Evolutionary conservation across 2,113 vertebrate species (phyloP).

Genomic region (Hippocampus abdominalis): DNA sequence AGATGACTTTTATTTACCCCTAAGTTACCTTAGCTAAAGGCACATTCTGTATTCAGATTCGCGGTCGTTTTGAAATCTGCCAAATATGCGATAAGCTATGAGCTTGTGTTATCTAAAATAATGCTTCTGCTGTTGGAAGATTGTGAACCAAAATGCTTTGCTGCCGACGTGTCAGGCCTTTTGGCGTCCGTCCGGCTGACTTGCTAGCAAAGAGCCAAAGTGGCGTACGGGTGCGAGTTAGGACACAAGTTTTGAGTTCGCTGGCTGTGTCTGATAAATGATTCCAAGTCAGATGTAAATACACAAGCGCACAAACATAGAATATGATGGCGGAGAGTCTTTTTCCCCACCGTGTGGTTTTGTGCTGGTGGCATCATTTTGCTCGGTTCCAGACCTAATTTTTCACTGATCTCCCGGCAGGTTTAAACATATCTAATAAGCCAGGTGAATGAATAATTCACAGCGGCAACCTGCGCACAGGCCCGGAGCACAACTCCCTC

Average conservation of each 20-base stretch:
- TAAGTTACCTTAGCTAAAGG: not conserved
- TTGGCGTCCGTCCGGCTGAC: not conserved
- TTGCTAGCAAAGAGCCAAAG: not conserved
- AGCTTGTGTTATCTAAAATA: too few species aligned
- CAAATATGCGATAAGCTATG: too few species aligned
- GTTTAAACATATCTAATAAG: constrained; percentile 1
- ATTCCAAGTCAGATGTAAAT: not conserved
- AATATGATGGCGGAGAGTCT: not conserved
- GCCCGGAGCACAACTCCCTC: not conserved
- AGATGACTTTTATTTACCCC: not conserved
- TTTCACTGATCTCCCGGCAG: constrained; percentile 6
- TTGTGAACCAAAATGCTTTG: not conserved
- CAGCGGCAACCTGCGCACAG: not conserved
- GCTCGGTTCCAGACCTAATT: not conserved
- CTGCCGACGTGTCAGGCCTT: not conserved
- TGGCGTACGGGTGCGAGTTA: not conserved
- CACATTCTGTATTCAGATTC: too few species aligned
- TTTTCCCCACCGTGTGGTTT: not conserved
- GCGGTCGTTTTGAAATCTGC: too few species aligned
- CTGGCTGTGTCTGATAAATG: not conserved
- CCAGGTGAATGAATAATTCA: constrained; percentile 2
- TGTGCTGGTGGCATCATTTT: not conserved
- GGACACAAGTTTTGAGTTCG: not conserved
- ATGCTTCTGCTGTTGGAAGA: not conserved
- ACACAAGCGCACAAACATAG: not conserved